Evolutionary conservation across 2,888 invertebrate genomes (phyloP).

Genomic region (Andricus curvator): DNA sequence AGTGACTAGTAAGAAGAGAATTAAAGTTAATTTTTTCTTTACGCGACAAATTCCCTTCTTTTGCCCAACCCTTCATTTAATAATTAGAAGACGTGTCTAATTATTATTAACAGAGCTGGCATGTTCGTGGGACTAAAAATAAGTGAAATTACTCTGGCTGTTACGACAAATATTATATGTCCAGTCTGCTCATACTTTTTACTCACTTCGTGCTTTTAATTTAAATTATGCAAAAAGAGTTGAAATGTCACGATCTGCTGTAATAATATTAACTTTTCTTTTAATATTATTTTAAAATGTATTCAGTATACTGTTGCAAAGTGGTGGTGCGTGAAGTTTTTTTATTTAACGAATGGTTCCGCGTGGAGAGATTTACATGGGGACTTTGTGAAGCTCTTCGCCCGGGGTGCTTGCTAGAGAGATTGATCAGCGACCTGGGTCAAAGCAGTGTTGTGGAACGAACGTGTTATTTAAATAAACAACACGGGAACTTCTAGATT

Average conservation of each 20-base stretch:
- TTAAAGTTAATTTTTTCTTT: constrained; percentile 6
- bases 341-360: too few relatives aligned
- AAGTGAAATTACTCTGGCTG: background rate
- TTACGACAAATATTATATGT: background rate
- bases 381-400: too few relatives aligned
- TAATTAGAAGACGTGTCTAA: constrained; percentile 20
- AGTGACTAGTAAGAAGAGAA: background rate
- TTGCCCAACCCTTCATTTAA: constrained; percentile 25
- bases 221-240: background rate
- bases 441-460: too few relatives aligned
- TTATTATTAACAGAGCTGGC: constrained; percentile 3
- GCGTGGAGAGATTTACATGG: too few relatives aligned
- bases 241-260: background rate
- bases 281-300: background rate
- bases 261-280: background rate
- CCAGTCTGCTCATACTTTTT: background rate
- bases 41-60: background rate
- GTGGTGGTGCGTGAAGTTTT: too few relatives aligned
- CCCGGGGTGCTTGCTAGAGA: too few relatives aligned
- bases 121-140: background rate
- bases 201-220: background rate
- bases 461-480: too few relatives aligned
- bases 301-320: too few relatives aligned
- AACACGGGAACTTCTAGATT: too few relatives aligned
- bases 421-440: too few relatives aligned